A percentile compares a stretch with the other conserved stretches of the same genome.
Conservation (phyloP, 1,140 invertebrate species). For the Papilio dardanus region DNA sequence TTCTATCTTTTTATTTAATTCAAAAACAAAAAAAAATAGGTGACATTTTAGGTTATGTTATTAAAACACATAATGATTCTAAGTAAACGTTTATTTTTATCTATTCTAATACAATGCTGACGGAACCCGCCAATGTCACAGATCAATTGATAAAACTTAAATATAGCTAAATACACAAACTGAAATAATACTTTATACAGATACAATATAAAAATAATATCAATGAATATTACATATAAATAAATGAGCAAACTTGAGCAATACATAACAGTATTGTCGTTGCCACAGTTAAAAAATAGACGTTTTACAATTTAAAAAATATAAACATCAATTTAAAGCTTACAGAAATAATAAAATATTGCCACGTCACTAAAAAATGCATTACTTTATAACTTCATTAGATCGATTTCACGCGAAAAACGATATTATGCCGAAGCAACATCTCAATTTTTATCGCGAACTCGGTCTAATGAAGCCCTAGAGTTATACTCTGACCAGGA, state of each 20-base stretch:
- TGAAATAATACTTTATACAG: constrained; percentile 40
- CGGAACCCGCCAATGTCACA: constrained; percentile 59
- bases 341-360: constrained; percentile 66
- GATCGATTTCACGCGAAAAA: no score
- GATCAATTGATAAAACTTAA: constrained; percentile 52
- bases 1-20: not conserved
- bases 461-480: no score
- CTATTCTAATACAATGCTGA: constrained; percentile 70
- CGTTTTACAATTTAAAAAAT: constrained; percentile 55
- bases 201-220: constrained; percentile 31
- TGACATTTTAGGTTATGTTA: not conserved
- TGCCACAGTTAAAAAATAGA: constrained; percentile 61
- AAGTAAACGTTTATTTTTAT: constrained; percentile 77
- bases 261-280: constrained; percentile 74
- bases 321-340: constrained; percentile 69
- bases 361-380: constrained; percentile 43
- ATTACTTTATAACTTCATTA: constrained; percentile 47
- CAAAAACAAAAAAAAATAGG: no score
- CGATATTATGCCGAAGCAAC: no score
- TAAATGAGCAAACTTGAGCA: constrained; percentile 76
- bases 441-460: no score
- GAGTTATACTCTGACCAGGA: no score
- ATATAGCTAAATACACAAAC: constrained; percentile 29
- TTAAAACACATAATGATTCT: constrained; percentile 52
- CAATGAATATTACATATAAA: constrained; percentile 32